Percentiles rank a stretch among this genome's conserved stretches.
Conservation (phyloP, 1,140 invertebrate genomes). For the Lysiphlebus fabarum region DNA sequence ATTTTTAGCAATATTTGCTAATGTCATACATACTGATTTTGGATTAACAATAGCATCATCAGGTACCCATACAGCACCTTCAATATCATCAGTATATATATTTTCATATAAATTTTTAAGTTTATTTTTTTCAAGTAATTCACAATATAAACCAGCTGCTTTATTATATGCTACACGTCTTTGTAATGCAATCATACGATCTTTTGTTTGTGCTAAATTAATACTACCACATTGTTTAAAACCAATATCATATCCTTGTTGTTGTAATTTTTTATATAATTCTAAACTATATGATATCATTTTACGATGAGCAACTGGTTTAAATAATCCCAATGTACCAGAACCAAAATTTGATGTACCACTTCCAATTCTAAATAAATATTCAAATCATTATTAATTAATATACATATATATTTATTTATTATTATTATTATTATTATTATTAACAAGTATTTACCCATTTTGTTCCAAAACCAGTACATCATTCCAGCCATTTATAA, state of each 20-base stretch:
- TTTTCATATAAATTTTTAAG: constrained; percentile 60
- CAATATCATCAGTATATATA: constrained; percentile 64
- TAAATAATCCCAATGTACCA: constrained; percentile 63
- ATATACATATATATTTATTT: too few species aligned
- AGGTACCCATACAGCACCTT: constrained; percentile 72
- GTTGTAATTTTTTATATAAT: constrained; percentile 62
- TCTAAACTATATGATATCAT: constrained; percentile 63
- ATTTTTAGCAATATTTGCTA: constrained; percentile 61
- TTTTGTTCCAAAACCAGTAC: constrained; percentile 65
- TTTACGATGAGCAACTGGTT: constrained; percentile 59
- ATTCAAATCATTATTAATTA: too few species aligned
- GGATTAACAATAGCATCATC: constrained; percentile 71
- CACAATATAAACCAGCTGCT: constrained; percentile 58
- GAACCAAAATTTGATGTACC: constrained; percentile 68
- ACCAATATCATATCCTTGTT: constrained; percentile 64
- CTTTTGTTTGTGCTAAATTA: constrained; percentile 69
- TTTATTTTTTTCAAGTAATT: constrained; percentile 49
- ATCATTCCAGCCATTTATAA: constrained; percentile 63
- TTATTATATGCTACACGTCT: constrained; percentile 61
- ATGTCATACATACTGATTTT: constrained; percentile 59
- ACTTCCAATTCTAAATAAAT: constrained; percentile 60
- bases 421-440: too few species aligned
- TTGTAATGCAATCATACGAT: constrained; percentile 65
- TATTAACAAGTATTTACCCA: constrained; percentile 41
- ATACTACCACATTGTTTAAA: constrained; percentile 68